phyloP scores from a whole-genome alignment of 2,797 vertebrate genomes.

The Phylloscopus collybita region DNA sequence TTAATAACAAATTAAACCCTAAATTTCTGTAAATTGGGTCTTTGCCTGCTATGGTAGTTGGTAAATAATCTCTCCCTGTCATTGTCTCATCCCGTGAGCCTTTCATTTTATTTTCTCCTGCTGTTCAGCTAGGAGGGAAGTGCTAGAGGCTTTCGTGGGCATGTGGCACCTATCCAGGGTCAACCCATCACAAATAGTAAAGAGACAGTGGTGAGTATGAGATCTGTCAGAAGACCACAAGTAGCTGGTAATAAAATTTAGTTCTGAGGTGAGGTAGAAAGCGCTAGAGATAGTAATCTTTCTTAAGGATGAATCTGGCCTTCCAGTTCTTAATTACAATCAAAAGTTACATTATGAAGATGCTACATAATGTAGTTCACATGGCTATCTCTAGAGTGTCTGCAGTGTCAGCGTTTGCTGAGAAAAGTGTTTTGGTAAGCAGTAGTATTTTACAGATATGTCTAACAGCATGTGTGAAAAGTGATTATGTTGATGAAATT shows the following conservation, averaged over 20 bases:
- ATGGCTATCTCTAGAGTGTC: not conserved
- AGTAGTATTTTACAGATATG: not conserved
- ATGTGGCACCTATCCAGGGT: not conserved
- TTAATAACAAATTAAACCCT: not conserved
- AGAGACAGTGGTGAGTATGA: not conserved
- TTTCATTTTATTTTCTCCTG: not conserved
- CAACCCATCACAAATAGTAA: not conserved
- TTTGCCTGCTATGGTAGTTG: not conserved
- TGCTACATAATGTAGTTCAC: fast-evolving
- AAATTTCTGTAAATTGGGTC: not conserved
- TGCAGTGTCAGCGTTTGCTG: not conserved
- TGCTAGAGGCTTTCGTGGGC: not conserved
- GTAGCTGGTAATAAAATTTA: not conserved
- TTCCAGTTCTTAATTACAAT: not conserved
- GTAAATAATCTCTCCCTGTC: not conserved
- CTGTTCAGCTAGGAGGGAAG: not conserved
- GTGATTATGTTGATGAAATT: not conserved
- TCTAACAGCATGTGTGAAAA: not conserved
- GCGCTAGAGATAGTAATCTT: not conserved
- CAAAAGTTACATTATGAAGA: not conserved
- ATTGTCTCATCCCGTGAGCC: not conserved
- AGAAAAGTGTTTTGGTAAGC: not conserved
- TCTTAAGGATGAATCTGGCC: not conserved
- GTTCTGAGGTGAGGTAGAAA: not conserved
- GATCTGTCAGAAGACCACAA: not conserved